Conservation (phyloP, 2,113 vertebrate species). For the Pica pica region DNA sequence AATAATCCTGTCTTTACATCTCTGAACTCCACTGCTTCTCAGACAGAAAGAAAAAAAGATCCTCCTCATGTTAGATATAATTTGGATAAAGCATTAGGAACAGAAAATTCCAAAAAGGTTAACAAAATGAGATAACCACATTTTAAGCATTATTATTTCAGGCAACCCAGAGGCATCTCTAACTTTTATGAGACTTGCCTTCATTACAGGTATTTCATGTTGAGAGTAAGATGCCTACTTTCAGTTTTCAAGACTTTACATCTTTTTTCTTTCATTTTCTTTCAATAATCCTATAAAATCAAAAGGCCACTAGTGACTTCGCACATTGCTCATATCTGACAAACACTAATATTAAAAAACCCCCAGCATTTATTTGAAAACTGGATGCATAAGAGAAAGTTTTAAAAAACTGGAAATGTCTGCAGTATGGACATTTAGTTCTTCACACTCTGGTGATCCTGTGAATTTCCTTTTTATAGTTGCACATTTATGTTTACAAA, state of each 20-base stretch:
- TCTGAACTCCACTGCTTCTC: background rate
- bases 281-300: background rate
- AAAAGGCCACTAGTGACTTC: background rate
- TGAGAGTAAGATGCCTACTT: background rate
- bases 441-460: background rate
- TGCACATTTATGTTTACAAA: background rate
- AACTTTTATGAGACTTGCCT: background rate
- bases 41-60: background rate
- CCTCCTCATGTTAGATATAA: background rate
- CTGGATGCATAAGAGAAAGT: background rate
- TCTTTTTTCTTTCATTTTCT: background rate
- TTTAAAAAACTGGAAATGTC: background rate
- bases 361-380: background rate
- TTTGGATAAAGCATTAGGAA: background rate
- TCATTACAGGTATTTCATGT: background rate
- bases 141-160: background rate
- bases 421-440: background rate
- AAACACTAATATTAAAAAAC: background rate
- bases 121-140: background rate
- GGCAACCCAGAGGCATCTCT: background rate
- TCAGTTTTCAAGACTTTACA: background rate
- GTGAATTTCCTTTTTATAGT: background rate
- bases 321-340: background rate
- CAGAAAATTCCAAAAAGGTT: fast-evolving
- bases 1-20: background rate